These are phyloP conservation scores for Sogatella furcifera DNA, from an alignment of 1,140 invertebrate genomes.

Conservation along the genomic window DNA sequence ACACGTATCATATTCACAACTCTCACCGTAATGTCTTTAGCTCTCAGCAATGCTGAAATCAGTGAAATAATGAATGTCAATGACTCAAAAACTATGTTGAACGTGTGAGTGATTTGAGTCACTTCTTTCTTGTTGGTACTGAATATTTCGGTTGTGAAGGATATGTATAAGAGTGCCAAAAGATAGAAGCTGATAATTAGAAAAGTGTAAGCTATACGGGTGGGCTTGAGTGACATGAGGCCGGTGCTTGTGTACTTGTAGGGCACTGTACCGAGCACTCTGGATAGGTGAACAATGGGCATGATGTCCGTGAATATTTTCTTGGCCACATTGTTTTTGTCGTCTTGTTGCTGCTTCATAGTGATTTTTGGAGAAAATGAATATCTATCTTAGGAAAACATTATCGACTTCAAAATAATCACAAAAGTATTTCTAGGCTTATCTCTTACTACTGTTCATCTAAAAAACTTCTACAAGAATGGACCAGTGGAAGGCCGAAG, in stretches of 20 bases:
- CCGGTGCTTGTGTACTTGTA: background rate
- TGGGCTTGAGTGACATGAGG: background rate
- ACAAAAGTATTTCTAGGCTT: too few relatives aligned
- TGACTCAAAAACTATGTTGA: background rate
- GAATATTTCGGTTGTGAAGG: background rate
- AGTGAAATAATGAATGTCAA: background rate
- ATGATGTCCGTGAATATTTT: background rate
- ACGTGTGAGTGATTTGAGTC: background rate
- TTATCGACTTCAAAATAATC: too few relatives aligned
- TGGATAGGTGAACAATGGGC: background rate
- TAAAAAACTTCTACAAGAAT: too few relatives aligned
- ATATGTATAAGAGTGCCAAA: background rate
- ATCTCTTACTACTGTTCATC: too few relatives aligned
- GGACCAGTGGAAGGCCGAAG: too few relatives aligned
- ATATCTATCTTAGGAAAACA: too few relatives aligned
- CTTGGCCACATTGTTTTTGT: too few relatives aligned
- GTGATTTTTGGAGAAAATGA: too few relatives aligned
- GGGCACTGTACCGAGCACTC: background rate
- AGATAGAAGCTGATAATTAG: background rate
- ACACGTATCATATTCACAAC: background rate
- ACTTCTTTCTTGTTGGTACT: background rate
- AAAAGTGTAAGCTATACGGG: background rate
- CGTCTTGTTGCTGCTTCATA: too few relatives aligned
- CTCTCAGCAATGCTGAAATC: background rate
- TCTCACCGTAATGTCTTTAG: background rate